Evolutionary conservation across 2,888 invertebrate species (phyloP), one percentile per base, ranked within the genome.

Genomic region (Crepidodera aurea): DNA sequence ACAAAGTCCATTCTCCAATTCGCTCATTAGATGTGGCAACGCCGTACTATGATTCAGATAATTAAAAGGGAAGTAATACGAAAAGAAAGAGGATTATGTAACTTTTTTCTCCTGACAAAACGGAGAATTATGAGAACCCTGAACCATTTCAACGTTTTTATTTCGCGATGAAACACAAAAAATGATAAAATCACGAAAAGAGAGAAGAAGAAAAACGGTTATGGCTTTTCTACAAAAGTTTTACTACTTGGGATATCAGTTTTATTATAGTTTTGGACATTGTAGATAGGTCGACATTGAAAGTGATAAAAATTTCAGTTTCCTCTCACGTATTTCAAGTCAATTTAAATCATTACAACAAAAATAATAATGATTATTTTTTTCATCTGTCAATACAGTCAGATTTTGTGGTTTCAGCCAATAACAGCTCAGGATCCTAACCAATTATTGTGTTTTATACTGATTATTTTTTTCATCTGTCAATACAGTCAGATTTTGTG

Each of bases 41-140:
- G 19, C 16, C 8, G 51, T 18, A 8, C 27, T 22, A 19, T 51
- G 34, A 34, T 12, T 51, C 22, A 19, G 18, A 37, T 27, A 51
- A 51, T 51, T 51, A 51, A 51, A 51, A 51, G n/a, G 34, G 13
- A 51, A 46, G 25, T 46, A 25, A 46, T 19, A 13, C 18, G 19
- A 15, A 46, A 25, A 46, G 27, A 46, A 25, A 46, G 27, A 25
- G 25, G 46, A 46, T 46, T 46, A 46, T 27, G 46, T 46, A 22
- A 46, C 25, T 18, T 46, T 46, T 46, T 46, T 46, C 46, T 25
- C n/a, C 19, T 44, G 19, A 44, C 44, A 44, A 19, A 12, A 18
- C 44, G 46, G 15, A 46, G 46, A 46, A 46, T 25, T 46, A 46
- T 27, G 46, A 27, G 46, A 1, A 15, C 25, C 13, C 46, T 27